Percentiles rank a stretch among this genome's conserved stretches.
phyloP scores from a whole-genome alignment of 2,113 vertebrate species.

The Bubo scandiacus region DNA sequence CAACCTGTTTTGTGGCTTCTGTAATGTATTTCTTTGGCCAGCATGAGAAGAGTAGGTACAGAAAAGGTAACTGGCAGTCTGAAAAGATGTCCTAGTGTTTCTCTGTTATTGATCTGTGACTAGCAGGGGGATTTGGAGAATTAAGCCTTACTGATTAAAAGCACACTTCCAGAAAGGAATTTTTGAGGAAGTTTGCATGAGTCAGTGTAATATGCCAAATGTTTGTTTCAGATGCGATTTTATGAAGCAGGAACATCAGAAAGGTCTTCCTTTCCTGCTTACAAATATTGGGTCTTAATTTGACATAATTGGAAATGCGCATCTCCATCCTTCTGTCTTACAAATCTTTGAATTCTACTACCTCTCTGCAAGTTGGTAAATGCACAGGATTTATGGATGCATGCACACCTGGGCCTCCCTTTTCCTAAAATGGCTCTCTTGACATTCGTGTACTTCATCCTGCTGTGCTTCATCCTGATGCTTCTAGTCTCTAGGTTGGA shows the following conservation, averaged over 20 bases:
- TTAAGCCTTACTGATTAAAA: background rate
- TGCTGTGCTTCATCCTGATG: background rate
- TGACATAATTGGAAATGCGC: background rate
- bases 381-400: background rate
- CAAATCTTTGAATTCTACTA: background rate
- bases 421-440: accelerated
- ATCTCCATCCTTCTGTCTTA: background rate
- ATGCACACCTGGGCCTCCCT: background rate
- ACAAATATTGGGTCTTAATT: background rate
- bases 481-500: background rate
- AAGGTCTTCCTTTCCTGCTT: background rate
- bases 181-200: background rate
- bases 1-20: background rate
- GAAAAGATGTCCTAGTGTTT: background rate
- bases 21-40: background rate
- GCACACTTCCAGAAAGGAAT: background rate
- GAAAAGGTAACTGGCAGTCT: background rate
- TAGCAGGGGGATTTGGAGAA: accelerated
- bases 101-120: background rate
- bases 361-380: background rate
- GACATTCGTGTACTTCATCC: accelerated
- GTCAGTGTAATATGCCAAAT: background rate
- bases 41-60: background rate
- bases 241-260: background rate
- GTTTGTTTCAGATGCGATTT: background rate